Evolutionary conservation across 1,140 invertebrate genomes (phyloP).

Genomic region (Trichomalopsis sarcophagae): DNA sequence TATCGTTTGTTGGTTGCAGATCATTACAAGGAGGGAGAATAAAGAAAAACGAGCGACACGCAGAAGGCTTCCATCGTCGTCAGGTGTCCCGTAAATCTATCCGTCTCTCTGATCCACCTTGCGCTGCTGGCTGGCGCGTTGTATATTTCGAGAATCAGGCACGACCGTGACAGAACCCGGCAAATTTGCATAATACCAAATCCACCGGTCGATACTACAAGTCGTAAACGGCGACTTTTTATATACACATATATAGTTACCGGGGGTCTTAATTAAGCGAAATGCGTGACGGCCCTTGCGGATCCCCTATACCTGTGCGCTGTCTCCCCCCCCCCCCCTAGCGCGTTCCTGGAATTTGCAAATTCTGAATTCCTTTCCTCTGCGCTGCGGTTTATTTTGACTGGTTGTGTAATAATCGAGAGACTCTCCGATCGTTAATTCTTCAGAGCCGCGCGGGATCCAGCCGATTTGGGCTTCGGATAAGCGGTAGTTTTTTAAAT

Average conservation of each 20-base stretch:
- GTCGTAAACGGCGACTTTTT: constrained; percentile 38
- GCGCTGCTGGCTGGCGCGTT: not conserved
- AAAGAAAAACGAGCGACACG: not conserved
- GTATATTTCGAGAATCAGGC: not conserved
- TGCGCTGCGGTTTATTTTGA: not conserved
- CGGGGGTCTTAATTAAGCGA: constrained; percentile 36
- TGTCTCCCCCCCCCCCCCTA: too few species aligned
- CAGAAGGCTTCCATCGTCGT: too few species aligned
- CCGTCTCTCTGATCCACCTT: not conserved
- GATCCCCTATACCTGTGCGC: too few species aligned
- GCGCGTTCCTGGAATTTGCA: constrained; percentile 20
- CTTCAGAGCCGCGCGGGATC: not conserved
- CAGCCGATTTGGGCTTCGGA: too few species aligned
- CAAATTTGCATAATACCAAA: constrained; percentile 43
- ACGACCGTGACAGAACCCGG: constrained; percentile 21
- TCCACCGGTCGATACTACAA: constrained; percentile 34
- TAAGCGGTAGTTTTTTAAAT: not conserved
- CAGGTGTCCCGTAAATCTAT: constrained; percentile 23
- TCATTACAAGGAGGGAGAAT: not conserved
- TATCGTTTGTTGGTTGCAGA: not conserved
- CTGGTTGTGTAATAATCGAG: constrained; percentile 23
- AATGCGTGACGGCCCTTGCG: not conserved
- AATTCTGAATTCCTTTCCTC: constrained; percentile 8
- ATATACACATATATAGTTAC: not conserved
- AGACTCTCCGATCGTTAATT: not conserved